phyloP scores from a whole-genome alignment of 2,113 vertebrate species.

The Sorex fumeus region DNA sequence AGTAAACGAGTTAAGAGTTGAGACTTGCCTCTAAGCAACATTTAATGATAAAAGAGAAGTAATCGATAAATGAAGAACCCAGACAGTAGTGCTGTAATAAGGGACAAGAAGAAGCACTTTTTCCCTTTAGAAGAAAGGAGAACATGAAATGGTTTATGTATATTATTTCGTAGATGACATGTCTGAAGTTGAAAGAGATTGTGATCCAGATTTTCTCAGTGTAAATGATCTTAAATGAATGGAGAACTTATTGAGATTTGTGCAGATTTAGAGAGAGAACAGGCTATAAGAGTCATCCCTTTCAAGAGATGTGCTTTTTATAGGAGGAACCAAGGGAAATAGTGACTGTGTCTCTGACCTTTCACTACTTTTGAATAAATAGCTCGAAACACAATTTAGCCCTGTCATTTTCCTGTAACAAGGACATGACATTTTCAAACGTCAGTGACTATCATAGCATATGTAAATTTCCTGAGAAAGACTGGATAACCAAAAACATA shows the following conservation, averaged over 20 bases:
- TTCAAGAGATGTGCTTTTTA: conserved; percentile 42
- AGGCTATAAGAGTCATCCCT: not conserved
- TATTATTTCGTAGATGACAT: not conserved
- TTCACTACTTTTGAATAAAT: conserved; percentile 65
- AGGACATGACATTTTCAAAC: conserved; percentile 70
- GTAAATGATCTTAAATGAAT: not conserved
- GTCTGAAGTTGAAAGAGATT: not conserved
- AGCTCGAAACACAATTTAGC: conserved; percentile 53
- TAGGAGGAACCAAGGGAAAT: conserved; percentile 32
- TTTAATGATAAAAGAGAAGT: too few species aligned
- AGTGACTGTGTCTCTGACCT: conserved; percentile 62
- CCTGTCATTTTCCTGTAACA: conserved; percentile 72
- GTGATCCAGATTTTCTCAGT: not conserved
- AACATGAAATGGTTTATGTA: not conserved
- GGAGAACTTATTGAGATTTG: conserved; percentile 6
- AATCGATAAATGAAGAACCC: too few species aligned
- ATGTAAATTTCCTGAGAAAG: conserved; percentile 44
- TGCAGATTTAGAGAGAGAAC: not conserved
- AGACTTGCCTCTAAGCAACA: too few species aligned
- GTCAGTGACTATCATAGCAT: conserved; percentile 26
- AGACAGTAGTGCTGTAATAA: too few species aligned
- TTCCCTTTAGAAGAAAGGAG: not conserved
- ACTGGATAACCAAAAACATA: conserved; percentile 10
- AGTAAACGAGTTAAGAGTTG: too few species aligned
- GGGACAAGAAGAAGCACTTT: not conserved